Percentiles rank a stretch among this genome's conserved stretches.
These are phyloP conservation scores for Creontiades dilutus DNA, from an alignment of 2,888 invertebrate genomes.

Conservation along the genomic window DNA sequence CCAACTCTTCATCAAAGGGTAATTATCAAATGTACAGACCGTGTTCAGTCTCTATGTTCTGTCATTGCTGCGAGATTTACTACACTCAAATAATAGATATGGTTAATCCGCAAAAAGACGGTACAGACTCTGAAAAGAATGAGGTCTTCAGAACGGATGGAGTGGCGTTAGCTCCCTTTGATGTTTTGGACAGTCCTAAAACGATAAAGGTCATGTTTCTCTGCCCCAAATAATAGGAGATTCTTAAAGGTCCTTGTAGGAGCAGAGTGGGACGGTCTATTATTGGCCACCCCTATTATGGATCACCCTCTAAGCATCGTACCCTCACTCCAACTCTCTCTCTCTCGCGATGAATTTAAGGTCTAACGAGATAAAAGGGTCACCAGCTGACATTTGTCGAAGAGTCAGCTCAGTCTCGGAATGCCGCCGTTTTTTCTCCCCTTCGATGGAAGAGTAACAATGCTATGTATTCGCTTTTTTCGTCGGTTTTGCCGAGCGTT, in stretches of 20 bases:
- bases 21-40: no score
- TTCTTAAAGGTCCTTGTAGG: slow-evolving; percentile 36
- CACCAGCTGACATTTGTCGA: slow-evolving; percentile 20
- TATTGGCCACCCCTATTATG: not conserved
- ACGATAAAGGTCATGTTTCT: slow-evolving; percentile 7
- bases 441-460: not conserved
- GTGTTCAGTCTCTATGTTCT: no score
- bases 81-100: no score
- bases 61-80: no score
- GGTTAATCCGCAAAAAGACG: no score
- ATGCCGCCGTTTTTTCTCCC: slow-evolving; percentile 3
- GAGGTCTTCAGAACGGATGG: no score
- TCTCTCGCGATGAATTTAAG: slow-evolving; percentile 21
- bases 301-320: not conserved
- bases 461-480: not conserved
- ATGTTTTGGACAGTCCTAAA: not conserved
- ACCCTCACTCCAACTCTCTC: not conserved
- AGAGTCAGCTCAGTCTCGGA: not conserved
- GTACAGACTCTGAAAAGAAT: no score
- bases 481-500: not conserved
- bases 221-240: not conserved
- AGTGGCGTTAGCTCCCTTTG: not conserved
- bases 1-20: no score
- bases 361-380: slow-evolving; percentile 42
- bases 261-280: slow-evolving; percentile 15